Evolutionary conservation across 2,797 vertebrate genomes (phyloP).

Genomic region (Microctenopoma steveboyesi): DNA sequence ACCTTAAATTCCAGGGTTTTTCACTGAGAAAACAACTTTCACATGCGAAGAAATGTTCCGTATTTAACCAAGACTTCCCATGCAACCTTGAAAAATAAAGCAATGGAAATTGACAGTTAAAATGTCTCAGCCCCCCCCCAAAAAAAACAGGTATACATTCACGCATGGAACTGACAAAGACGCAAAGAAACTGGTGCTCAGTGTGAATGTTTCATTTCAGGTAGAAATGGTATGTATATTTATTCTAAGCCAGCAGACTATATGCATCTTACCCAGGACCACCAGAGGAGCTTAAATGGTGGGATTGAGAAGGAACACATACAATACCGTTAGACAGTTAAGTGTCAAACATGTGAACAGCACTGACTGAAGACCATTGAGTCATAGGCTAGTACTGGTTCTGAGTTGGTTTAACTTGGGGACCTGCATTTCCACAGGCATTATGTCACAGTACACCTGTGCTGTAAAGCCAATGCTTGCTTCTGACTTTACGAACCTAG

Average conservation of each 20-base stretch:
- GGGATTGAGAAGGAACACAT: slow-evolving; percentile 13
- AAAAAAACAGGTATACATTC: slow-evolving; percentile 25
- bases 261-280: slow-evolving; percentile 28
- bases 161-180: slow-evolving; percentile 9
- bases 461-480: no score
- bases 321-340: neutral
- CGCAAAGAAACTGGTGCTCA: neutral
- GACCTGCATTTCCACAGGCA: no score
- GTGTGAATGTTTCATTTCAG: slow-evolving; percentile 39
- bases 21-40: slow-evolving; percentile 61
- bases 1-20: slow-evolving; percentile 60
- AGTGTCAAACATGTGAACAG: slow-evolving; percentile 17
- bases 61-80: slow-evolving; percentile 31
- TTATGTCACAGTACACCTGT: no score
- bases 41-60: slow-evolving; percentile 59
- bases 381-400: neutral
- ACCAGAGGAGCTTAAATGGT: slow-evolving; percentile 29
- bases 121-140: slow-evolving; percentile 33
- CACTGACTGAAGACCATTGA: neutral
- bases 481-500: no score
- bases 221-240: slow-evolving; percentile 48
- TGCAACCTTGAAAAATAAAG: slow-evolving; percentile 44
- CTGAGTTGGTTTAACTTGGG: no score
- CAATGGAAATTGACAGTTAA: slow-evolving; percentile 48
- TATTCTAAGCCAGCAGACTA: slow-evolving; percentile 19